Base-by-base conservation (phyloP, 1,140 invertebrate species). In the Platyscapa corneri region DNA sequence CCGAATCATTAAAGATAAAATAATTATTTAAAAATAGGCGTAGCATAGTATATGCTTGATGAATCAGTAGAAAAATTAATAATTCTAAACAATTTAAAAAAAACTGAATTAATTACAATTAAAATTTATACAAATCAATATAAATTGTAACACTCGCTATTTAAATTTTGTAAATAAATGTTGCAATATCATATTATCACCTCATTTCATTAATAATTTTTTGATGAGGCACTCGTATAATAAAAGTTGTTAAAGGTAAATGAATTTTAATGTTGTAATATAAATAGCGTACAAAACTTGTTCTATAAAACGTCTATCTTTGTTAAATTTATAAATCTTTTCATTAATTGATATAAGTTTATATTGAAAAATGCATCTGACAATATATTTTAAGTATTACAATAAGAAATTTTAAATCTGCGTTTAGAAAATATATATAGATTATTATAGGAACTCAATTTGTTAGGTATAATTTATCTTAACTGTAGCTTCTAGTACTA, bases 381-480 rank as follows among this genome's bases (percentile, higher is more conserved):
- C 53, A 64, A 74, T 85, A 81, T 75, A 34, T 75, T 85, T 74
- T 39, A 85, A 85, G 32, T 85, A 74, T 84, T 79, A 60, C n/a
- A 76, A 60, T 12, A 37, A 34, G 39, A 84, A 65, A 60, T 84
- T 72, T 0, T 70, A 60, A 60, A 60, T 56, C 53, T 65, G 46
- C 42, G 12, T 46, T 49, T 16, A 81, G 53, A 81, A 80, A n/a
- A n/a, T n/a, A n/a, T n/a, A n/a, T n/a, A n/a, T n/a, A n/a, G n/a
- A n/a, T n/a, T n/a, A n/a, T n/a, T n/a, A n/a, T n/a, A n/a, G n/a
- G n/a, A n/a, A n/a, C n/a, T n/a, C n/a, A n/a, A n/a, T n/a, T n/a
- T n/a, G n/a, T n/a, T n/a, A n/a, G n/a, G n/a, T n/a, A n/a, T n/a
- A n/a, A n/a, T n/a, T n/a, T n/a, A n/a, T n/a, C n/a, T n/a, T n/a